phyloP scores from a whole-genome alignment of 2,113 vertebrate species.

The Oreocharis arfaki region DNA sequence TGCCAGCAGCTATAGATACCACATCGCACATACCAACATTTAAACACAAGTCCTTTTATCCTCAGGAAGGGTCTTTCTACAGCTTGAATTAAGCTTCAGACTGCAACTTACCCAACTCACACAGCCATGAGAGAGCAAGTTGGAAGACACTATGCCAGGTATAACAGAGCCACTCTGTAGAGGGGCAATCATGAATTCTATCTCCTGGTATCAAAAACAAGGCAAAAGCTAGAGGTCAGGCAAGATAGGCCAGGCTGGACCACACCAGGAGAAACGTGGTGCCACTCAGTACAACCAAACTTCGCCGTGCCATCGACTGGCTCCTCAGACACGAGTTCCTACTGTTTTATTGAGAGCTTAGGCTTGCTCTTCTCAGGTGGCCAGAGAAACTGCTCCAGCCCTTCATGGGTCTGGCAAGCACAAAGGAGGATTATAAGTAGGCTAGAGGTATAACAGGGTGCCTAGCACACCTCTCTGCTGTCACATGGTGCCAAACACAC shows the following conservation, averaged over 20 bases:
- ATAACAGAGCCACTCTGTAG: neutral
- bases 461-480: neutral
- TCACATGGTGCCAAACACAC: neutral
- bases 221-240: neutral
- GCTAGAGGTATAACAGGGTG: neutral
- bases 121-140: neutral
- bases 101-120: neutral
- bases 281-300: neutral
- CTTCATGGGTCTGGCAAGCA: neutral
- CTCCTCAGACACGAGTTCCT: neutral
- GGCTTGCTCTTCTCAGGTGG: neutral
- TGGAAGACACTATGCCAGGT: neutral
- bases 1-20: neutral
- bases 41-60: neutral
- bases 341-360: neutral
- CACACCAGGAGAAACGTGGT: neutral
- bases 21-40: accelerated
- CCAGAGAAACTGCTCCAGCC: neutral
- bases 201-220: neutral
- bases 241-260: neutral
- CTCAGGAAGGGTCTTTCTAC: neutral
- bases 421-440: neutral
- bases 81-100: neutral
- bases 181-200: neutral
- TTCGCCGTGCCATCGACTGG: neutral